These are phyloP conservation scores for Lycaon pictus DNA, from an alignment of 2,113 vertebrate species.

Conservation along the genomic window DNA sequence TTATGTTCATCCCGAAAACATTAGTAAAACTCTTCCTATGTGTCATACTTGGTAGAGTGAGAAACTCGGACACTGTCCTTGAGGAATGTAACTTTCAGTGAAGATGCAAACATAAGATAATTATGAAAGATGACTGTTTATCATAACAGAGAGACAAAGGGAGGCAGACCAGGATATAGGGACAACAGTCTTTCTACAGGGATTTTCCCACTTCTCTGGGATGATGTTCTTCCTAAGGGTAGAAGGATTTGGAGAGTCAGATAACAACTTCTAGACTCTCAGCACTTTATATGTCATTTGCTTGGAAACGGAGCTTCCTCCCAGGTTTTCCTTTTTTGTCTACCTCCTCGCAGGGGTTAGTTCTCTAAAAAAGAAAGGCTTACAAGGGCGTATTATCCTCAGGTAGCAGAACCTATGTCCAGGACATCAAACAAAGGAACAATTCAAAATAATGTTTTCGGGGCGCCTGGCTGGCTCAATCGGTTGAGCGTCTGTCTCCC, in stretches of 20 bases:
- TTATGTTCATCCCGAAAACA: not conserved
- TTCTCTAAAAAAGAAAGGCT: not conserved
- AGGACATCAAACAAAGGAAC: not conserved
- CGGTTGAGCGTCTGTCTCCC: too few relatives aligned
- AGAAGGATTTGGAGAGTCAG: not conserved
- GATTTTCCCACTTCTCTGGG: not conserved
- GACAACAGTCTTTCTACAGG: not conserved
- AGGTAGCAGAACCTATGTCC: not conserved
- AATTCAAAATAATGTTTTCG: not conserved
- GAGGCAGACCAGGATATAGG: not conserved
- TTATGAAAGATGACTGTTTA: not conserved
- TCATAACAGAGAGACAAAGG: not conserved
- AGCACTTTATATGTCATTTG: not conserved
- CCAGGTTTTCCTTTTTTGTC: not conserved
- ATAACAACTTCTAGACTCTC: not conserved
- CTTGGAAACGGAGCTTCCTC: not conserved
- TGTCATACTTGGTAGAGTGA: not conserved
- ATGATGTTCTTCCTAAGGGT: not conserved
- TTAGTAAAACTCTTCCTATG: not conserved
- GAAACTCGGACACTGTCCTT: not conserved
- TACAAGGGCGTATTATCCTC: not conserved
- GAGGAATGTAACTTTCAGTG: not conserved
- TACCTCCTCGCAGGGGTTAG: not conserved
- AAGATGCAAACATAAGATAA: not conserved
- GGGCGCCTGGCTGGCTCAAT: too few relatives aligned